Conservation (phyloP, 2,113 vertebrate species). For the Rhinichthys klamathensis region DNA sequence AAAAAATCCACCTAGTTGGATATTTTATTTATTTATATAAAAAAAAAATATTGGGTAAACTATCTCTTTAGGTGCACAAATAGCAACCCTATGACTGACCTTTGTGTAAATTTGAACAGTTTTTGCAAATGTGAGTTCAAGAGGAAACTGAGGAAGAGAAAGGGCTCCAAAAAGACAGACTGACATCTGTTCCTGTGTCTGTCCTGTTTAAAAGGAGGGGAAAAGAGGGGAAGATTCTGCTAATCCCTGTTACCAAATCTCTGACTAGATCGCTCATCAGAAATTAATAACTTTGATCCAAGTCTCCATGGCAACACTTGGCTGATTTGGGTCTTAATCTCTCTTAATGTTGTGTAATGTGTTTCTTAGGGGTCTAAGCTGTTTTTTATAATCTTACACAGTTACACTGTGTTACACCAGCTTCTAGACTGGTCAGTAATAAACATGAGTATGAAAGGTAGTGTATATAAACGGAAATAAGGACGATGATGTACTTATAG, state of each 20-base stretch:
- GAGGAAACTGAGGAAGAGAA: constrained; percentile 17
- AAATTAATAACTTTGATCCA: constrained; percentile 58
- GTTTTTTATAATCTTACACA: constrained; percentile 38
- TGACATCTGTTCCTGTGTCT: constrained; percentile 35
- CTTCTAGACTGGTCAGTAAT: constrained; percentile 8
- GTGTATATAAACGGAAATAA: neutral
- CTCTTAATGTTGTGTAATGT: constrained; percentile 66
- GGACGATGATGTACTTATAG: neutral
- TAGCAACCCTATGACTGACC: neutral
- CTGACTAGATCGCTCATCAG: constrained; percentile 58
- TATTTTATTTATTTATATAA: neutral
- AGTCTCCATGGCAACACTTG: constrained; percentile 54
- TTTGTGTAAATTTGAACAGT: neutral
- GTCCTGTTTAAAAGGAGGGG: constrained; percentile 18
- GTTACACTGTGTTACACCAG: neutral
- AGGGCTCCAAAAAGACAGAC: neutral
- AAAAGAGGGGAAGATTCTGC: constrained; percentile 40
- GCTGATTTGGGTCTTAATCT: constrained; percentile 62
- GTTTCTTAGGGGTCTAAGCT: constrained; percentile 51
- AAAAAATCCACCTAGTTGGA: too few species aligned
- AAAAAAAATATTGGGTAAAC: neutral
- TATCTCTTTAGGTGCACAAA: too few species aligned
- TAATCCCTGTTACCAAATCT: constrained; percentile 62
- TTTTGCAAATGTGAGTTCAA: neutral
- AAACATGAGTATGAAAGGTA: neutral